Percentiles rank a stretch among this genome's conserved stretches.
Conservation (phyloP, 1,140 invertebrate species). For the Drosophila lowei region DNA sequence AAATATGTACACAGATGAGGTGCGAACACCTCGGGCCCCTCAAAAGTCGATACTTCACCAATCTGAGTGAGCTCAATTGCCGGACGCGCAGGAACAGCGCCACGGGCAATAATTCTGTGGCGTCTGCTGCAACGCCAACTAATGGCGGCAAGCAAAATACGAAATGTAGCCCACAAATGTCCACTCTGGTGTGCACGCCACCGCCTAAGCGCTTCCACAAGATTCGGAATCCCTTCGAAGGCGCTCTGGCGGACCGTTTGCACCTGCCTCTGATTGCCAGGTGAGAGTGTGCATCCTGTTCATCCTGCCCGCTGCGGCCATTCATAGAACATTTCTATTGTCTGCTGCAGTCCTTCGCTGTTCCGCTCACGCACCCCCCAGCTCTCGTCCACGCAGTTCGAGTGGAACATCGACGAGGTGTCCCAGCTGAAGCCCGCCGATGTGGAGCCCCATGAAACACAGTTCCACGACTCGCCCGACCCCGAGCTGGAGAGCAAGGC, state of each 20-base stretch:
- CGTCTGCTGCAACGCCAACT: constrained; percentile 50
- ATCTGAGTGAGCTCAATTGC: constrained; percentile 50
- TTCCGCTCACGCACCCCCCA: constrained; percentile 77
- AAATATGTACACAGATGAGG: constrained; percentile 66
- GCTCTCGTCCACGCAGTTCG: constrained; percentile 83
- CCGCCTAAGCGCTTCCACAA: constrained; percentile 75
- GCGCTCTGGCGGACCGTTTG: constrained; percentile 66
- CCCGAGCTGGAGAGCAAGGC: constrained; percentile 84
- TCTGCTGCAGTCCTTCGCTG: constrained; percentile 67
- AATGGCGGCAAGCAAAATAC: constrained; percentile 68
- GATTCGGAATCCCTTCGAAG: constrained; percentile 79
- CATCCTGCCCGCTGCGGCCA: neutral
- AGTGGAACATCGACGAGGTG: constrained; percentile 85
- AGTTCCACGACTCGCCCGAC: constrained; percentile 84
- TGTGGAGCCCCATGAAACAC: constrained; percentile 84
- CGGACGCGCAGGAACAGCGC: constrained; percentile 32
- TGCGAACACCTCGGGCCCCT: constrained; percentile 64
- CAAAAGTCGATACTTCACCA: constrained; percentile 49
- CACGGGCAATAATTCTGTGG: constrained; percentile 19
- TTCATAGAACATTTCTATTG: neutral
- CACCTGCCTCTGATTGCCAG: constrained; percentile 81
- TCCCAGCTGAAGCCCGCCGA: constrained; percentile 84
- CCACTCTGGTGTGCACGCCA: constrained; percentile 61
- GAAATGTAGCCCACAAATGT: constrained; percentile 59
- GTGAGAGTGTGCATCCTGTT: constrained; percentile 37